Evolutionary conservation across 2,888 invertebrate genomes (phyloP).

Genomic region (Apeira syringaria): DNA sequence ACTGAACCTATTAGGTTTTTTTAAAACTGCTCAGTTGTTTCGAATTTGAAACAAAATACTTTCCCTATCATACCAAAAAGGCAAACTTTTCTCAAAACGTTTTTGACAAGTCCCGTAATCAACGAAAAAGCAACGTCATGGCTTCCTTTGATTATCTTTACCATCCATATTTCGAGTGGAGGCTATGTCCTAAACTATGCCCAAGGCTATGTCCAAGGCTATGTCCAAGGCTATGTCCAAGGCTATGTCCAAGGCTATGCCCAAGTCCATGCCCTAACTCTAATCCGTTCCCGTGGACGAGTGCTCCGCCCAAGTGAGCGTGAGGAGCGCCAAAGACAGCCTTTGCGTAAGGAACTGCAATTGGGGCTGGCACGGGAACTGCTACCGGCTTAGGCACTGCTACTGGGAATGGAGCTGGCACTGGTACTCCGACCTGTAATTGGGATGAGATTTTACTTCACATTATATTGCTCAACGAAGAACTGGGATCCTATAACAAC

Average conservation of each 20-base stretch:
- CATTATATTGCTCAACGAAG: no score
- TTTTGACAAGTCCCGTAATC: slow-evolving; percentile 1
- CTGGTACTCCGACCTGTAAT: slow-evolving; percentile 72
- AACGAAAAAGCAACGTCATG: slow-evolving; percentile 5
- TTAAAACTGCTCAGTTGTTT: slow-evolving; percentile 19
- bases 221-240: slow-evolving; percentile 3
- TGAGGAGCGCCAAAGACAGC: slow-evolving; percentile 38
- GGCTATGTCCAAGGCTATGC: background rate
- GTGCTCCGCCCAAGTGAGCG: slow-evolving; percentile 35
- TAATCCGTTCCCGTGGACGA: slow-evolving; percentile 31
- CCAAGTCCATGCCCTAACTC: slow-evolving; percentile 11
- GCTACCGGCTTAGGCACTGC: slow-evolving; percentile 70
- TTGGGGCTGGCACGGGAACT: slow-evolving; percentile 63
- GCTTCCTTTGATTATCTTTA: background rate
- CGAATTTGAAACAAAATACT: no score
- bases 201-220: background rate
- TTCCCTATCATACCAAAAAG: no score
- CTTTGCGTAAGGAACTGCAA: slow-evolving; percentile 48
- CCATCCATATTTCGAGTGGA: slow-evolving; percentile 16
- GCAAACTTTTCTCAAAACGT: no score
- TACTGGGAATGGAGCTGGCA: slow-evolving; percentile 76
- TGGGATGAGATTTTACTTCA: no score
- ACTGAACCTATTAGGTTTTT: slow-evolving; percentile 14
- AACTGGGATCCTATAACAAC: no score
- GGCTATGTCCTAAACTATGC: slow-evolving; percentile 6